A percentile compares a stretch with the other conserved stretches of the same genome.
Evolutionary conservation across 1,140 invertebrate genomes (phyloP).

Genomic region (Ectropis grisescens): DNA sequence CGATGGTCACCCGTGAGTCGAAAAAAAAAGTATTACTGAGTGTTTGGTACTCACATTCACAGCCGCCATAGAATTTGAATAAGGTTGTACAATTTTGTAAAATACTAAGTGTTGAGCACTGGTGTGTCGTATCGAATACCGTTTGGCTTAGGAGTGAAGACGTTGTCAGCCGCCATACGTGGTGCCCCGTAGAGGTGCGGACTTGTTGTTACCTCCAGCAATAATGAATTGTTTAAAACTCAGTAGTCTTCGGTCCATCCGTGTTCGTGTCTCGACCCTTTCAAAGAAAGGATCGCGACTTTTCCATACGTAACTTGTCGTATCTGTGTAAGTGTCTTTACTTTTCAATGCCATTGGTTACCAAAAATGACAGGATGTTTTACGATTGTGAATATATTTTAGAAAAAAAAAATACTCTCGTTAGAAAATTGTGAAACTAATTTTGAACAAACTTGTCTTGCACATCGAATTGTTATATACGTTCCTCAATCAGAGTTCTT

Average conservation of each 20-base stretch:
- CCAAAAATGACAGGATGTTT: conserved; percentile 68
- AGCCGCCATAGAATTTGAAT: too few species aligned
- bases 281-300: conserved; percentile 43
- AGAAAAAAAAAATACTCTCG: conserved; percentile 53
- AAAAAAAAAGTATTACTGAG: too few species aligned
- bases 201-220: conserved; percentile 56
- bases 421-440: conserved; percentile 42
- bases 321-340: conserved; percentile 50
- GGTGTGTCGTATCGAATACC: conserved; percentile 19
- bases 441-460: conserved; percentile 39
- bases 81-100: conserved; percentile 28
- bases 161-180: too few species aligned
- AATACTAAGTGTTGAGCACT: conserved; percentile 20
- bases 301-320: conserved; percentile 58
- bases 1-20: too few species aligned
- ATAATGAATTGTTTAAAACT: conserved; percentile 42
- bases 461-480: conserved; percentile 65
- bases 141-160: conserved; percentile 5
- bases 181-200: conserved; percentile 1
- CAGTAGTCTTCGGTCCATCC: conserved; percentile 29
- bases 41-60: too few species aligned
- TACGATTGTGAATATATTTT: conserved; percentile 64
- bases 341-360: conserved; percentile 67
- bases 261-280: conserved; percentile 32
- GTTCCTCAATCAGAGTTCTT: conserved; percentile 47